A percentile compares a stretch with the other conserved stretches of the same genome.
These are phyloP conservation scores for Oreotrochilus melanogaster DNA, from an alignment of 2,113 vertebrate species.

Conservation along the genomic window DNA sequence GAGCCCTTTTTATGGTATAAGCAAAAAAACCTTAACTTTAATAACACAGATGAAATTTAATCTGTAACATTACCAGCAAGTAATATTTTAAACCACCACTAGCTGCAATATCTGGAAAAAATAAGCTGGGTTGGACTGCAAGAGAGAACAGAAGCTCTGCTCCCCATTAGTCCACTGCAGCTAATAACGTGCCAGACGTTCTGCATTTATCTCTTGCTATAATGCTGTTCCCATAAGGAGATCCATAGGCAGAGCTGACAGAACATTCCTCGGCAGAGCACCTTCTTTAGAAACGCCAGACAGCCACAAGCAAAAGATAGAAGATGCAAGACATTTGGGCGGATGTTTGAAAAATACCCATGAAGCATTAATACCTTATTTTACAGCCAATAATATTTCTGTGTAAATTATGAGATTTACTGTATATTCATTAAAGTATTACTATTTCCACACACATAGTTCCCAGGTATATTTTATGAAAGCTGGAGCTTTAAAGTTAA, in stretches of 20 bases:
- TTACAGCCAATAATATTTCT: neutral
- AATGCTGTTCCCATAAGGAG: neutral
- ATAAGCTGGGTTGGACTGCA: neutral
- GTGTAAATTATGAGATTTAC: neutral
- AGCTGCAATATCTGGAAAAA: neutral
- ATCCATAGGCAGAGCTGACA: neutral
- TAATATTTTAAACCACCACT: neutral
- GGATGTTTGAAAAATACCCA: neutral
- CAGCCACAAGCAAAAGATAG: neutral
- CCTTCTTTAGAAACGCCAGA: neutral
- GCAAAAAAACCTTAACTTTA: neutral
- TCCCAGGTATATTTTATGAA: neutral
- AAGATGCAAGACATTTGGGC: neutral
- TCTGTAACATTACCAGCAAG: neutral
- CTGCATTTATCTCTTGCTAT: neutral
- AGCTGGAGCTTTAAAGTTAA: neutral
- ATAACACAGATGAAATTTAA: neutral
- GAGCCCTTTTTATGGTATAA: neutral
- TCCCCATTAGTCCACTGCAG: neutral
- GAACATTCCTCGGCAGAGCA: neutral
- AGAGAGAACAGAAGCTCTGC: neutral
- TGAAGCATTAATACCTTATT: neutral
- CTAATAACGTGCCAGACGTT: neutral
- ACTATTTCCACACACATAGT: neutral
- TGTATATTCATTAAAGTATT: neutral